Evolutionary conservation across 1,140 invertebrate species (phyloP).

Genomic region (Phthorimaea operculella): DNA sequence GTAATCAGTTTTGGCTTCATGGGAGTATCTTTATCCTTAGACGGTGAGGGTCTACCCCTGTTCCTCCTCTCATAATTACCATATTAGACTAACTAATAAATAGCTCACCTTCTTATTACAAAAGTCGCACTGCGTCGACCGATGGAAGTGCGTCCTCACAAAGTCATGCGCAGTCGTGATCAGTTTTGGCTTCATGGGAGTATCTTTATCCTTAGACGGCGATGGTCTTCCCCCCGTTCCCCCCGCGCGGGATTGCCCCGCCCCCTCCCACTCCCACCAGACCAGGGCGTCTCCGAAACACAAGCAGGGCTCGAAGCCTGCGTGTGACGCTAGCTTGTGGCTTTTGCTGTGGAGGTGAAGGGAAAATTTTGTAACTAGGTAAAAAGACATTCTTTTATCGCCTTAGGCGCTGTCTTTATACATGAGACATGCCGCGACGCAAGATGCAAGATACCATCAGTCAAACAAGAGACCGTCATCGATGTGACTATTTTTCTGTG

Average conservation of each 20-base stretch:
- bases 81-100: slow-evolving; percentile 77
- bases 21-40: slow-evolving; percentile 9
- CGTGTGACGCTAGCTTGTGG: slow-evolving; percentile 75
- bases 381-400: no score
- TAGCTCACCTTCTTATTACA: slow-evolving; percentile 86
- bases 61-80: slow-evolving; percentile 78
- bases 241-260: slow-evolving; percentile 73
- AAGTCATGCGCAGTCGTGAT: slow-evolving; percentile 76
- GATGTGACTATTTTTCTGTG: no score
- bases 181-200: slow-evolving; percentile 28
- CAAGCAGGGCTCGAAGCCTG: slow-evolving; percentile 89
- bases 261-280: slow-evolving; percentile 79
- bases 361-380: no score
- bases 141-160: slow-evolving; percentile 85
- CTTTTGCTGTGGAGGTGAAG: slow-evolving; percentile 72
- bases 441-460: no score
- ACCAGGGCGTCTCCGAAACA: slow-evolving; percentile 92
- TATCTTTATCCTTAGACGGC: neutral
- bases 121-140: slow-evolving; percentile 90
- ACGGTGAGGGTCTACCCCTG: neutral
- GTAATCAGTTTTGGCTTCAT: slow-evolving; percentile 33
- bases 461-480: no score
- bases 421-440: no score
- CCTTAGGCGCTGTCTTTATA: no score
- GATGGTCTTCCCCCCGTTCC: slow-evolving; percentile 70